A percentile compares a stretch with the other conserved stretches of the same genome.
Evolutionary conservation across 2,797 vertebrate species (phyloP).

Genomic region (Sternarchorhynchus goeldii): DNA sequence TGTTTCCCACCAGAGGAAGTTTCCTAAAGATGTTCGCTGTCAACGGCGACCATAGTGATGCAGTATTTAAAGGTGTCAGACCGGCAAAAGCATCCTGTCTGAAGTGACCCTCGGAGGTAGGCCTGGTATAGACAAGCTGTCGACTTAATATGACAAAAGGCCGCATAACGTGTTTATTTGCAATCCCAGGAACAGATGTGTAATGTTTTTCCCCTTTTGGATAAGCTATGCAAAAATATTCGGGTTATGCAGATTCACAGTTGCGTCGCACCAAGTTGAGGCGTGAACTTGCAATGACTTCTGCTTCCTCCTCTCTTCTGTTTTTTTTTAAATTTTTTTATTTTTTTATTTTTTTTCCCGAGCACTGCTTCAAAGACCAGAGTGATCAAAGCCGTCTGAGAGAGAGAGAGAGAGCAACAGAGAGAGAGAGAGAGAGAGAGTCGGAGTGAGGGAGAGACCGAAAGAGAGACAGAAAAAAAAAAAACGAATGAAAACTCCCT

Average conservation of each 20-base stretch:
- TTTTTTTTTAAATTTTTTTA: slow-evolving; percentile 56
- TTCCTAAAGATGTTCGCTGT: not conserved
- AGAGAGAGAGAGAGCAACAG: slow-evolving; percentile 61
- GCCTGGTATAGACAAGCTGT: not conserved
- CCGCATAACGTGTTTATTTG: slow-evolving; percentile 51
- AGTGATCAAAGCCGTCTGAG: slow-evolving; percentile 89
- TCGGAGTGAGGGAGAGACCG: slow-evolving; percentile 66
- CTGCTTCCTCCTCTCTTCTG: slow-evolving; percentile 73
- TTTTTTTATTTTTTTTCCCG: slow-evolving; percentile 80
- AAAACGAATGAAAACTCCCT: slow-evolving; percentile 74
- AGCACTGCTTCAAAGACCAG: slow-evolving; percentile 86
- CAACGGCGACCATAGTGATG: not conserved
- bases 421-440: slow-evolving; percentile 67
- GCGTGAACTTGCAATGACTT: slow-evolving; percentile 83
- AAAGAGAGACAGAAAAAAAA: slow-evolving; percentile 57
- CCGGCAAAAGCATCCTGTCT: not conserved
- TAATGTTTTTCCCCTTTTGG: slow-evolving; percentile 26
- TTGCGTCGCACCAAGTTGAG: slow-evolving; percentile 78
- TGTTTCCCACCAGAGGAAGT: too few species aligned
- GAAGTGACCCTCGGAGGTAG: slow-evolving; percentile 13
- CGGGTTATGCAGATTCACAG: slow-evolving; percentile 68
- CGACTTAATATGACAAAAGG: slow-evolving; percentile 52
- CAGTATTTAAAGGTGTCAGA: not conserved
- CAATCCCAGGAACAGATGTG: slow-evolving; percentile 46
- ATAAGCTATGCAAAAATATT: slow-evolving; percentile 65